Evolutionary conservation across 1,140 invertebrate species (phyloP), one percentile per base, ranked within the genome.

Genomic region (Diuraphis noxia): DNA sequence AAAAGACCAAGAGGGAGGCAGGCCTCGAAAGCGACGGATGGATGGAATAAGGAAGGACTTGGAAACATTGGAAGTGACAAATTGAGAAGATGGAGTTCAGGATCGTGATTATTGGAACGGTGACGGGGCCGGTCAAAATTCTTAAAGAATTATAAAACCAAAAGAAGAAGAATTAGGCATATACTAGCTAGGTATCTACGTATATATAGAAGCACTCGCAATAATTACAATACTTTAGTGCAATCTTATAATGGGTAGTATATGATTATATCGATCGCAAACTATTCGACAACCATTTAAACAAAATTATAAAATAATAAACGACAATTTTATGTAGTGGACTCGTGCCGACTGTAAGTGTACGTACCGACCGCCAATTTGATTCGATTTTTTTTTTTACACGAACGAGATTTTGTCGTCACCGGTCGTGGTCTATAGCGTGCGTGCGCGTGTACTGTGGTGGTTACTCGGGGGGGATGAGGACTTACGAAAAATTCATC

Each of bases 331-430:
- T 17, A 6, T n/a, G n/a, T 56, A 56, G 25, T 17, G 21, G 46
- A 40, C 13, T 10, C 7, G 25, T 34, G 49, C 25, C 49, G 85
- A n/a, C 23, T 40, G 46, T 72, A 72, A n/a, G 30, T 85, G 84
- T 88, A 88, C 86, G 23, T 88, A 87, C 85, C 85, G 85, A 87
- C 85, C 49, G 49, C 86, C 86, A 63, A 88, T 88, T 88, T 63
- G 86, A 56, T 7, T n/a, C 46, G 3, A 87, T 87, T 87, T 56
- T 52, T 52, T n/a, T n/a, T 36, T 87, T 56, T 19, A 86, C 84
- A 36, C 43, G 84, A 52, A 52, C 84, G 46, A 49, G 9, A 49
- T 34, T 81, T 84, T 43, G 40, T 41, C 30, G 41, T 84, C 40
- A 43, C 30, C 82, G 4, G n/a, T n/a, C 13, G 56, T 17, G 30